Evolutionary conservation across 1,140 invertebrate genomes (phyloP).

Genomic region (Popillia japonica): DNA sequence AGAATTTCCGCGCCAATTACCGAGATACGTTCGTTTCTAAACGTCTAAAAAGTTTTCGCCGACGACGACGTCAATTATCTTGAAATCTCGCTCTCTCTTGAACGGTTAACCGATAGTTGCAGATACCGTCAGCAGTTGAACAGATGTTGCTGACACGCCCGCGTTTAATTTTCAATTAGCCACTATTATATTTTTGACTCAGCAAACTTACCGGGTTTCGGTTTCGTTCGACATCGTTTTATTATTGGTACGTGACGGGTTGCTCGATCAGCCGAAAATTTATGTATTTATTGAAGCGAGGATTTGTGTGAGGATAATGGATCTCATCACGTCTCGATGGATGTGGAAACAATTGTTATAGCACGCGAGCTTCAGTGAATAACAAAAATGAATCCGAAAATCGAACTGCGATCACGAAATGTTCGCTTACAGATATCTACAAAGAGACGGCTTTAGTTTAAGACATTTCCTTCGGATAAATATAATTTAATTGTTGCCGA

Average conservation of each 20-base stretch:
- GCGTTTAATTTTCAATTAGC: constrained; percentile 6
- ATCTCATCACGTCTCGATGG: neutral
- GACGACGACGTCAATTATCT: constrained; percentile 9
- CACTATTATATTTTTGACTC: constrained; percentile 5
- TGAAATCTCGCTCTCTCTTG: constrained; percentile 10
- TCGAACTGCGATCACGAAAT: too few species aligned
- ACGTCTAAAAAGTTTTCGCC: constrained; percentile 1
- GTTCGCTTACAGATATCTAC: too few species aligned
- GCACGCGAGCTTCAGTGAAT: too few species aligned
- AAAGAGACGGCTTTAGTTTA: too few species aligned
- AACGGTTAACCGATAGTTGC: constrained; percentile 4
- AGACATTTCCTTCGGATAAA: too few species aligned
- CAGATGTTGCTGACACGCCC: neutral
- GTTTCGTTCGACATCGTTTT: neutral
- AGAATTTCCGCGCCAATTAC: neutral
- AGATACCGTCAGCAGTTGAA: neutral
- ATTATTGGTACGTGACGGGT: neutral
- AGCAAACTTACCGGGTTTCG: constrained; percentile 5
- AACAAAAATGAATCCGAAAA: too few species aligned
- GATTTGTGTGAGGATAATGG: neutral
- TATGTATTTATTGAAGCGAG: neutral
- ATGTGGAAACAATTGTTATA: neutral
- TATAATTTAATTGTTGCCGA: too few species aligned
- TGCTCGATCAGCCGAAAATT: neutral
- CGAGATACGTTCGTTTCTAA: neutral